Evolutionary conservation across 2,888 invertebrate species (phyloP).

Genomic region (Drosophila multiciliata): DNA sequence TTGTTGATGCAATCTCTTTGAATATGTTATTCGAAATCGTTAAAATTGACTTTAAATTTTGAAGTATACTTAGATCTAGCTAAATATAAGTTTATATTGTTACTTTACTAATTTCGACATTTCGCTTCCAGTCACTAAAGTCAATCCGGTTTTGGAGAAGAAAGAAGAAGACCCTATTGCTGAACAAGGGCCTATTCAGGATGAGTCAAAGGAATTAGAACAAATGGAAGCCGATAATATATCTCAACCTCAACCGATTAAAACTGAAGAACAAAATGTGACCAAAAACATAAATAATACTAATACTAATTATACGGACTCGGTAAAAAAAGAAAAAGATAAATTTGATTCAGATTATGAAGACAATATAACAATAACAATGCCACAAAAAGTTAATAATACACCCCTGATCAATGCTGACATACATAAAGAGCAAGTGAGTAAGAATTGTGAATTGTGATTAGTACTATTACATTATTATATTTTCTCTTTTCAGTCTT

Average conservation of each 20-base stretch:
- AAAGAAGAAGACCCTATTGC: conserved; percentile 17
- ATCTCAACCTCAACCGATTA: conserved; percentile 3
- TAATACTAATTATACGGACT: conserved; percentile 27
- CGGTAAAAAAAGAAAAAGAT: conserved; percentile 59
- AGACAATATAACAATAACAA: conserved; percentile 87
- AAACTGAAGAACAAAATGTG: conserved; percentile 6
- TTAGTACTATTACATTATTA: background rate
- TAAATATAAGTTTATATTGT: background rate
- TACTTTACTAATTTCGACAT: background rate
- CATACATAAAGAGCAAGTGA: conserved; percentile 43
- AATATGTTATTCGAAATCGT: background rate
- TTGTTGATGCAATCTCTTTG: background rate
- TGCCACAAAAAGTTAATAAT: conserved; percentile 84
- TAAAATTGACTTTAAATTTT: background rate
- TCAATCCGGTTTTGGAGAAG: conserved; percentile 27
- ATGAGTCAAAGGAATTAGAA: conserved; percentile 16
- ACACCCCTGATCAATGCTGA: conserved; percentile 16
- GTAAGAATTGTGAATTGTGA: conserved; percentile 1
- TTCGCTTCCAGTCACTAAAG: conserved; percentile 30
- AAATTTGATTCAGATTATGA: conserved; percentile 86
- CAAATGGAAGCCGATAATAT: conserved; percentile 3
- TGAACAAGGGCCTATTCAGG: conserved; percentile 16
- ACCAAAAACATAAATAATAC: background rate
- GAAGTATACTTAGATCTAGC: background rate
- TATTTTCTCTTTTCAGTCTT: conserved; percentile 32